Evolutionary conservation across 1,140 invertebrate species (phyloP), one percentile per base, ranked within the genome.

Genomic region (Brachystomella parvula): DNA sequence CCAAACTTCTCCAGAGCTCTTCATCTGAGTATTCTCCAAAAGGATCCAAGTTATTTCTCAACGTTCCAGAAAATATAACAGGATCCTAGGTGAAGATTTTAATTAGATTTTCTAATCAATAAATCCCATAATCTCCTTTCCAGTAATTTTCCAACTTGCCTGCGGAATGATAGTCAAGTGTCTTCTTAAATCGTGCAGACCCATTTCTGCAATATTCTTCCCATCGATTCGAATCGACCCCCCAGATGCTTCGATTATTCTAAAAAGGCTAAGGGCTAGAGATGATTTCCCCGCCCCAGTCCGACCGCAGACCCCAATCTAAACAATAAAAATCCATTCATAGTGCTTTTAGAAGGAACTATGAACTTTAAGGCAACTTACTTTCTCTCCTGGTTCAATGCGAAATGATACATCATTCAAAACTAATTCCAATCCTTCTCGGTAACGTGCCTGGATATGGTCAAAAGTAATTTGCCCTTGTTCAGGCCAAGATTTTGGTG

Each of bases 21-120:
- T 83, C 81, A 75, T 96, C 92, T 0, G 82, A 80, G 76, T 86
- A 89, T 71, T 87, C 83, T 56, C 88, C 84, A 71, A 92, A 92
- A 0, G 90, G 90, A 79, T 94, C 89, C 9, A 92, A 78, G 79
- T 92, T 93, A 74, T 85, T 85, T 3, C 90, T 80, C 78, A 94
- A 83, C 28, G 84, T 87, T 39, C 89, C 89, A 1, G 84, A 87
- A 76, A 94, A 94, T n/a, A 81, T 70, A 21, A 79, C 76, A 9
- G 60, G 60, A 24, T 62, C 60, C 60, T 80, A 61, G 49, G 74
- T 71, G 64, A 35, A 59, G n/a, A 60, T 17, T 53, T 12, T 24
- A 53, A 19, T 15, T 15, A n/a, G n/a, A n/a, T 21, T 53, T 53
- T 53, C 21, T 24, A 53, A 6, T 17, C 6, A 15, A 15, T 53